A percentile compares a stretch with the other conserved stretches of the same genome.
phyloP scores from a whole-genome alignment of 2,113 vertebrate genomes.

The Centropus unirufus region DNA sequence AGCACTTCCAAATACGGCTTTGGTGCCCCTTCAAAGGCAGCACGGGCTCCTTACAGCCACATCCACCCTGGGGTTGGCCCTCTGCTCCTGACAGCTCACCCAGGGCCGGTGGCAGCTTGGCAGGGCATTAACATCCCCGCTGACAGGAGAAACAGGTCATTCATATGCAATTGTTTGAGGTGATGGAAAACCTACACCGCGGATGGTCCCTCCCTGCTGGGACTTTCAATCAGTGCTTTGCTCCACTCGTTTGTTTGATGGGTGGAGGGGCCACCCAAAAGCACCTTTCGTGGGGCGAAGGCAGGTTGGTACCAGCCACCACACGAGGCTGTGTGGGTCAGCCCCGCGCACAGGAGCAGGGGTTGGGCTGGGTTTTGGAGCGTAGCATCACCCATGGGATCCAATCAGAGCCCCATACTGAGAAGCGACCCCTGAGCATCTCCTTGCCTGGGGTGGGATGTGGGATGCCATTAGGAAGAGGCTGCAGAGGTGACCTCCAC shows the following conservation, averaged over 20 bases:
- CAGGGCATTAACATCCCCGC: fast-evolving
- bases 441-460: neutral
- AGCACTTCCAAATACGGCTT: neutral
- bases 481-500: neutral
- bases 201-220: neutral
- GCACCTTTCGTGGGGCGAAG: neutral
- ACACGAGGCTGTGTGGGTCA: neutral
- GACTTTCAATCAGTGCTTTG: constrained; percentile 26
- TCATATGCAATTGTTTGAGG: neutral
- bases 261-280: neutral
- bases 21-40: neutral
- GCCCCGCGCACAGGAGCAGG: neutral
- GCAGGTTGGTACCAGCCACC: neutral
- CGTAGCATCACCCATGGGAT: fast-evolving
- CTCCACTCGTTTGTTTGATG: neutral
- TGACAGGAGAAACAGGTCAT: neutral
- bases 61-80: neutral
- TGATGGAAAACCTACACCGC: constrained; percentile 27
- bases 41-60: neutral
- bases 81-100: neutral
- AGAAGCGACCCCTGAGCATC: fast-evolving
- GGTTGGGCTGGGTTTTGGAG: neutral
- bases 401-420: fast-evolving
- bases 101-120: neutral
- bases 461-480: neutral